Base-by-base conservation (phyloP, 2,113 vertebrate species). In the Recurvirostra avosetta region DNA sequence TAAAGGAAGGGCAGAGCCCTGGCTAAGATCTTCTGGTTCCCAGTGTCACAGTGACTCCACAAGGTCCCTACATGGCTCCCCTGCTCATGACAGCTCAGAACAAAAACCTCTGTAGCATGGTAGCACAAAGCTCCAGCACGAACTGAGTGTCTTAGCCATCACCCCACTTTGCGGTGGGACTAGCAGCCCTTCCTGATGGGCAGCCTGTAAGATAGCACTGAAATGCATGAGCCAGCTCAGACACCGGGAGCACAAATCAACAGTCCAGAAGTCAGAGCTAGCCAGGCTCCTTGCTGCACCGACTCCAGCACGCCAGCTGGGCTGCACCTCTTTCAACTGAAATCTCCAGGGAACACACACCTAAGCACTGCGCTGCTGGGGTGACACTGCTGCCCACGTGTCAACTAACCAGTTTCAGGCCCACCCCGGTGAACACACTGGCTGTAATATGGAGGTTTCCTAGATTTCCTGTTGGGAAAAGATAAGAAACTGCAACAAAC, bases 401-500 rank as follows among this genome's bases (percentile, higher is more conserved):
- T 2, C 77, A 50, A 1, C n/a, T 36, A 5, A 25, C 8, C 41
- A 9, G 20, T 11, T 53, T 15, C 73, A 66, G 77, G 25, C 30
- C 72, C 12, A 22, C 10, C 36, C 36, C 20, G 18, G 8, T 17
- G 71, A 82, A 68, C 0, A 0, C 36, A 4, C 27, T 20, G 40
- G 5, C 74, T 86, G 50, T 34, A 29, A 55, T 6, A 32, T 6
- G 47, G 59, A 90, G 58, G 32, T 56, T 92, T 91, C 94, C 76
- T 71, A 65, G 40, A 34, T 87, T 68, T 90, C 70, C 87, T 73
- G 81, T 26, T 1, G 0, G 58, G 58, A 87, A 76, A 91, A 93
- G 84, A 71, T 94, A 94, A 92, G 74, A 75, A 92, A 83, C 36
- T 92, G 55, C 53, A 90, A 86, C 65, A 91, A 96, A 90, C 50